A percentile compares a stretch with the other conserved stretches of the same genome.
Evolutionary conservation across 30 jellyfish, hydroid and myxozoan genomes (phyloP).

Genomic region (Hydra vulgaris): DNA sequence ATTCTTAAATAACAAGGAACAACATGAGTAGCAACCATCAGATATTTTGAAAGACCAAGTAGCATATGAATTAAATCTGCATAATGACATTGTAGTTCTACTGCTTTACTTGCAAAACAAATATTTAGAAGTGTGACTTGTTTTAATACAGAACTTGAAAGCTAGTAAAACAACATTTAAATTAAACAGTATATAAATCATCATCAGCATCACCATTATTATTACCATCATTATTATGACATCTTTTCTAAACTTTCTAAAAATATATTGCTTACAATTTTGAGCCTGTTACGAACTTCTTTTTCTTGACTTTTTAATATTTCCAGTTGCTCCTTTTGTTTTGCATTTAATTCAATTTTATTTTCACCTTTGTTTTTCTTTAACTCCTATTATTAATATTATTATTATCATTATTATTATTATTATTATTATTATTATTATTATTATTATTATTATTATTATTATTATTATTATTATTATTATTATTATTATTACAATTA

Average conservation of each 20-base stretch:
- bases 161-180: slow-evolving; percentile 17
- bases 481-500: too few relatives aligned
- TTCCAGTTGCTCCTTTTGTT: slow-evolving; percentile 59
- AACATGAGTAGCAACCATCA: slow-evolving; percentile 56
- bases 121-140: slow-evolving; percentile 27
- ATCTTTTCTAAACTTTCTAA: neutral
- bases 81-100: slow-evolving; percentile 1
- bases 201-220: neutral
- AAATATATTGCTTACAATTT: neutral
- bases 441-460: neutral
- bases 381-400: slow-evolving; percentile 38
- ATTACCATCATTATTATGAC: too few relatives aligned
- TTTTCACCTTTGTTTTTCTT: slow-evolving; percentile 58
- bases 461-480: too few relatives aligned
- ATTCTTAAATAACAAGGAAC: slow-evolving; percentile 36
- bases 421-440: neutral
- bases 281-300: slow-evolving; percentile 43
- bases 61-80: slow-evolving; percentile 4
- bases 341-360: slow-evolving; percentile 34
- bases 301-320: slow-evolving; percentile 22
- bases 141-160: slow-evolving; percentile 23
- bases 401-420: neutral
- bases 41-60: slow-evolving; percentile 27
- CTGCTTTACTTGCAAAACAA: slow-evolving; percentile 17
- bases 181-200: too few relatives aligned